These are phyloP conservation scores for Cylloceria caligata DNA, from an alignment of 2,888 invertebrate species.

Conservation along the genomic window DNA sequence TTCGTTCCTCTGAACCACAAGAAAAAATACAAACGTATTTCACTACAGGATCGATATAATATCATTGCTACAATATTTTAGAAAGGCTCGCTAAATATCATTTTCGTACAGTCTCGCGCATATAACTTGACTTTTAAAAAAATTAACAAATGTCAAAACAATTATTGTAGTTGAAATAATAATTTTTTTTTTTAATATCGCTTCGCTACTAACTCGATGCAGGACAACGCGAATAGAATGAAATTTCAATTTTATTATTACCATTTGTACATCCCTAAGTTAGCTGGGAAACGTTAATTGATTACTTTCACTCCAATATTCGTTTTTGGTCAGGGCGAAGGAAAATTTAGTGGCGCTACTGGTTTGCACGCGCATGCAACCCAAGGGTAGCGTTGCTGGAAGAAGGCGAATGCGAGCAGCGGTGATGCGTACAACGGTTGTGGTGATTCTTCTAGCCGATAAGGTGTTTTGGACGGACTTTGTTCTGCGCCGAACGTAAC, in stretches of 20 bases:
- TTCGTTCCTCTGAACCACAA: conserved; percentile 16
- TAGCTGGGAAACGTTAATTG: background rate
- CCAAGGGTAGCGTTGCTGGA: conserved; percentile 34
- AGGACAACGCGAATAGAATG: no score
- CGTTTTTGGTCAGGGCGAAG: conserved; percentile 35
- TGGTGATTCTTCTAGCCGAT: conserved; percentile 68
- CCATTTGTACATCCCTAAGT: background rate
- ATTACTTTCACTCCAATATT: conserved; percentile 1
- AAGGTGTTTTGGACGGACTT: conserved; percentile 44
- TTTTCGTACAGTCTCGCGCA: background rate
- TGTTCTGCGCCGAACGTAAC: background rate
- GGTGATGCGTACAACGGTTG: conserved; percentile 57
- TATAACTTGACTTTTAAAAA: no score
- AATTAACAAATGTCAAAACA: background rate
- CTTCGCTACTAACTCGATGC: background rate
- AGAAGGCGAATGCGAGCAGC: conserved; percentile 56
- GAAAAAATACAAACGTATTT: conserved; percentile 34
- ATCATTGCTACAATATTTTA: background rate
- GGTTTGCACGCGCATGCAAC: conserved; percentile 58
- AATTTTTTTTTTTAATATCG: background rate
- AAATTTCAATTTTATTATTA: background rate
- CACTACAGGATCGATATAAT: conserved; percentile 49
- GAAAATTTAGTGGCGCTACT: conserved; percentile 52
- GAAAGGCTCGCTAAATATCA: background rate
- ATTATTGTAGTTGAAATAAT: background rate